These are phyloP conservation scores for Ormyrus thymus DNA, from an alignment of 2,888 invertebrate species.

Conservation along the genomic window DNA sequence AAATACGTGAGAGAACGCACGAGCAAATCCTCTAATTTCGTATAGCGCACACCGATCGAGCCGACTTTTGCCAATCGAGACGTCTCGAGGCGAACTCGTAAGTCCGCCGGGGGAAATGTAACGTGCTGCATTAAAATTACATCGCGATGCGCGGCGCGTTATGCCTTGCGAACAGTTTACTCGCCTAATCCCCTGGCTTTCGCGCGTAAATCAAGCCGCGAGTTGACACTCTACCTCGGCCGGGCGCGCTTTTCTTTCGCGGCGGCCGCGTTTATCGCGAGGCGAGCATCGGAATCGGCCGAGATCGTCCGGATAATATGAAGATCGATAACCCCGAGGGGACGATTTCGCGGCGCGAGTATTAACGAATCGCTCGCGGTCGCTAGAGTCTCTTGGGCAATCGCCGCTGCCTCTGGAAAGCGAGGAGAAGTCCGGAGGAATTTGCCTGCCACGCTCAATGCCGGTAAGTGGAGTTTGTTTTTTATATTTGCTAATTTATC, in stretches of 20 bases:
- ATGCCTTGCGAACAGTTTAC: background rate
- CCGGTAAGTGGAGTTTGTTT: slow-evolving; percentile 35
- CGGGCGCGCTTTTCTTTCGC: slow-evolving; percentile 3
- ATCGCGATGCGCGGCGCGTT: too few species aligned
- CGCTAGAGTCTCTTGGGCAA: slow-evolving; percentile 30
- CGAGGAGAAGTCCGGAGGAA: background rate
- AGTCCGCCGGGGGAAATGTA: background rate
- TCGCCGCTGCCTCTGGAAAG: slow-evolving; percentile 1
- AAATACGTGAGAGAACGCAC: background rate
- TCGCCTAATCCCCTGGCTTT: background rate
- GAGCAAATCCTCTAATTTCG: background rate
- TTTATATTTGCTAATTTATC: background rate
- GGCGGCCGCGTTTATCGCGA: background rate
- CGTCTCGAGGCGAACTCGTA: background rate
- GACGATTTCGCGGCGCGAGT: slow-evolving; percentile 60
- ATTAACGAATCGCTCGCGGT: slow-evolving; percentile 53
- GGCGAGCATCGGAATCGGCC: background rate
- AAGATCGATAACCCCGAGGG: slow-evolving; percentile 56
- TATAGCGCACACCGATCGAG: too few species aligned
- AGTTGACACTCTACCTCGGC: slow-evolving; percentile 18
- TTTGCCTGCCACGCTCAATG: background rate
- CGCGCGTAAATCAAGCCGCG: slow-evolving; percentile 17
- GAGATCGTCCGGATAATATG: slow-evolving; percentile 33
- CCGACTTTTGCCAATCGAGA: too few species aligned
- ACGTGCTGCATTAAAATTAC: too few species aligned